Percentiles rank a stretch among this genome's conserved stretches.
These are phyloP conservation scores for Laticauda colubrina DNA, from an alignment of 2,113 vertebrate species.

Conservation along the genomic window DNA sequence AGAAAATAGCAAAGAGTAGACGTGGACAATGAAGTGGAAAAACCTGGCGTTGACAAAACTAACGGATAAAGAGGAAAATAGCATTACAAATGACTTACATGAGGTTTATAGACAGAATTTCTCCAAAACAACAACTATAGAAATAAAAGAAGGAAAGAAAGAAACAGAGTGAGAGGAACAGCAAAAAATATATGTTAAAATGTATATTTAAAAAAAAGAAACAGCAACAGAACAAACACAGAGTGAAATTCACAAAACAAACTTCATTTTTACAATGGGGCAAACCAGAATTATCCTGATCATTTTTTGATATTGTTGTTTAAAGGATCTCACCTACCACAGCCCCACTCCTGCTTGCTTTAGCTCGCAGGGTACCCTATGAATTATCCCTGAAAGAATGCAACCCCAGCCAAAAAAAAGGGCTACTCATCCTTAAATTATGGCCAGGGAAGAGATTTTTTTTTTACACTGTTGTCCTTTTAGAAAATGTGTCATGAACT, in stretches of 20 bases:
- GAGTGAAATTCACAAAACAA: slow-evolving; percentile 13
- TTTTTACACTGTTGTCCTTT: neutral
- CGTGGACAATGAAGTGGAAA: neutral
- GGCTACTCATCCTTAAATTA: neutral
- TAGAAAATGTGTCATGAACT: neutral
- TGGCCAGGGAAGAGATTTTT: neutral
- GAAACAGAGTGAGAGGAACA: slow-evolving; percentile 28
- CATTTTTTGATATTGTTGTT: neutral
- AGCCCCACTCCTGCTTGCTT: neutral
- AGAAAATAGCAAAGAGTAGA: neutral
- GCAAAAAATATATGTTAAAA: slow-evolving; percentile 17
- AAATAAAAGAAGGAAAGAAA: slow-evolving; percentile 25
- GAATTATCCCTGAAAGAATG: neutral
- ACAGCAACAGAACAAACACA: neutral
- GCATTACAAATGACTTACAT: slow-evolving; percentile 76
- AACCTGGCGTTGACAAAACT: neutral
- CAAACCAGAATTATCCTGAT: neutral
- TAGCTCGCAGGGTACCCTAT: neutral
- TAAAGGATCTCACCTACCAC: neutral
- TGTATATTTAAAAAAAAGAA: neutral
- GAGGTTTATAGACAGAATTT: slow-evolving; percentile 74
- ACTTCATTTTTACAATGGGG: neutral
- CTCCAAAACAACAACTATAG: slow-evolving; percentile 84
- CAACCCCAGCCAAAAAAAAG: neutral
- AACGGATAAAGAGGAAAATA: neutral